Percentiles rank a stretch among this genome's conserved stretches.
Conservation (phyloP, 1,140 invertebrate species). For the Dendroctonus ponderosae region DNA sequence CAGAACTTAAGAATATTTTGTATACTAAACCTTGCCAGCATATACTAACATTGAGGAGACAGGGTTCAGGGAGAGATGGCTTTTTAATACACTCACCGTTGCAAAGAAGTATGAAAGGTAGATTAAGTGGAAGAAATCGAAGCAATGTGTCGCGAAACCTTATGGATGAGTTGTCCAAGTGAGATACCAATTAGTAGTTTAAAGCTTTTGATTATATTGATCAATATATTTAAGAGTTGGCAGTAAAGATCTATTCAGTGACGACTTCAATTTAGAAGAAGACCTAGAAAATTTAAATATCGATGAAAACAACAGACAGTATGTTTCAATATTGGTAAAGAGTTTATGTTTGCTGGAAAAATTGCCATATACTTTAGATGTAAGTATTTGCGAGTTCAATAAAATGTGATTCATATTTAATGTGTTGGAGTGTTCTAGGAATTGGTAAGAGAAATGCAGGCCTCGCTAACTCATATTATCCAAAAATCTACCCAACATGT, state of each 20-base stretch:
- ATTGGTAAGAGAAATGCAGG: constrained; percentile 78
- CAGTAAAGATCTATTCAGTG: constrained; percentile 29
- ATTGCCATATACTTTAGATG: constrained; percentile 80
- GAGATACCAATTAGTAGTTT: constrained; percentile 10
- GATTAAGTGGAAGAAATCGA: constrained; percentile 55
- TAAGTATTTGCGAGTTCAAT: constrained; percentile 46
- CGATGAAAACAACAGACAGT: constrained; percentile 68
- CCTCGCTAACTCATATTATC: constrained; percentile 74
- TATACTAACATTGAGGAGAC: constrained; percentile 57
- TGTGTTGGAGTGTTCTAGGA: constrained; percentile 55
- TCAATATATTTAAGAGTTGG: constrained; percentile 20
- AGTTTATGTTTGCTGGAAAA: constrained; percentile 82
- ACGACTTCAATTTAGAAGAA: constrained; percentile 57
- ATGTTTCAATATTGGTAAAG: constrained; percentile 80
- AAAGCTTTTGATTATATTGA: not conserved
- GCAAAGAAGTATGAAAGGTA: constrained; percentile 55
- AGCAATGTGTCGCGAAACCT: constrained; percentile 52
- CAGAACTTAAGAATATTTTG: constrained; percentile 73
- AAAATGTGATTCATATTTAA: not conserved
- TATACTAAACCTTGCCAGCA: constrained; percentile 67
- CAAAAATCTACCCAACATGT: constrained; percentile 74
- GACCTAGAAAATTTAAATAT: constrained; percentile 63
- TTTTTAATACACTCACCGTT: constrained; percentile 52
- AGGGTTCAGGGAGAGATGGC: constrained; percentile 60
- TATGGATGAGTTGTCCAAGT: constrained; percentile 48